A percentile compares a stretch with the other conserved stretches of the same genome.
Conservation (phyloP, 2,797 vertebrate genomes). For the Trematocara caparti region DNA sequence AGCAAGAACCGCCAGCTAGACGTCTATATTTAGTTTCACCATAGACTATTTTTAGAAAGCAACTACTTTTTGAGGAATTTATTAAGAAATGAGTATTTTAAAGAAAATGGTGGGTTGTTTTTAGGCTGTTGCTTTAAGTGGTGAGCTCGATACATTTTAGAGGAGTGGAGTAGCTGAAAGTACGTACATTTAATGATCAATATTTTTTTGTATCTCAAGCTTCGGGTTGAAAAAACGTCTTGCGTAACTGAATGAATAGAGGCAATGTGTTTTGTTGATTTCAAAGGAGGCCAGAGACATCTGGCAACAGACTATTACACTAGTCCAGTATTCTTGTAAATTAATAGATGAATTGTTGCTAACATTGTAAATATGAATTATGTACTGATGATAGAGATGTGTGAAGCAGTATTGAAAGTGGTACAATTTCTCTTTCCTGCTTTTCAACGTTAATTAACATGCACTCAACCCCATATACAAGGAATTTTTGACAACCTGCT, state of each 20-base stretch:
- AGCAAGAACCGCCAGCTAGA: slow-evolving; percentile 85
- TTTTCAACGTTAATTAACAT: not conserved
- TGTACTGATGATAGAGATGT: not conserved
- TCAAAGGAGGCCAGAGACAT: not conserved
- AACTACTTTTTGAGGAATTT: slow-evolving; percentile 90
- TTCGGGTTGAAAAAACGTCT: not conserved
- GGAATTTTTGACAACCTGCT: not conserved
- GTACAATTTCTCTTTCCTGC: not conserved
- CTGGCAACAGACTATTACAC: not conserved
- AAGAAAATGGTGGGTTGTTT: slow-evolving; percentile 50
- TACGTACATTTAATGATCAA: slow-evolving; percentile 46
- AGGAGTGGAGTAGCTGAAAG: not conserved
- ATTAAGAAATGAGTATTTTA: slow-evolving; percentile 81
- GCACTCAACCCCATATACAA: not conserved
- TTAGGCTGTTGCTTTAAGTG: slow-evolving; percentile 72
- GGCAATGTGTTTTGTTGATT: not conserved
- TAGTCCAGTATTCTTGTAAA: not conserved
- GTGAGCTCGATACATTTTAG: slow-evolving; percentile 81
- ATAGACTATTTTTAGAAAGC: slow-evolving; percentile 95
- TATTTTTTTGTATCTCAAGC: slow-evolving; percentile 79
- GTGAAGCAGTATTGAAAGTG: not conserved
- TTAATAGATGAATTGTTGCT: not conserved
- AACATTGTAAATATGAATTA: not conserved
- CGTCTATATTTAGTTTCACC: slow-evolving; percentile 92
- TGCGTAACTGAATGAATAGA: not conserved